Percentiles rank a stretch among this genome's conserved stretches.
Conservation (phyloP, 1,140 invertebrate genomes). For the Pissodes strobi region DNA sequence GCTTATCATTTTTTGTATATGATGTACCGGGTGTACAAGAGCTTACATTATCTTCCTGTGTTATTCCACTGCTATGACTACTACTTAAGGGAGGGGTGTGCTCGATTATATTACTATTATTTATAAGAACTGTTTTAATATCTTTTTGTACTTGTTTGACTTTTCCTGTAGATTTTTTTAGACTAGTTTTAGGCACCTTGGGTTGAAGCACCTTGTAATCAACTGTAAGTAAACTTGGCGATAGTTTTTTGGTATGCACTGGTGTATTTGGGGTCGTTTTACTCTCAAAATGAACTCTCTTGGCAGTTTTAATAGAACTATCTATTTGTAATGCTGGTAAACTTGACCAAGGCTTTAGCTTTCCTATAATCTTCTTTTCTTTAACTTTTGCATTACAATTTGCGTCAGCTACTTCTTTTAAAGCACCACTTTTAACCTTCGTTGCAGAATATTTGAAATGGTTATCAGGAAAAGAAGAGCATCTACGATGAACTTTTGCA, state of each 20-base stretch:
- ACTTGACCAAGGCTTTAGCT: slow-evolving; percentile 53
- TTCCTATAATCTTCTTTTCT: slow-evolving; percentile 33
- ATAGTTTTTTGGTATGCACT: slow-evolving; percentile 45
- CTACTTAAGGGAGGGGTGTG: slow-evolving; percentile 46
- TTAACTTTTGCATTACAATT: slow-evolving; percentile 4
- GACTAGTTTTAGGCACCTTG: slow-evolving; percentile 28
- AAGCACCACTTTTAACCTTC: slow-evolving; percentile 20
- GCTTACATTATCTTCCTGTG: slow-evolving; percentile 3
- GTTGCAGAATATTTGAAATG: slow-evolving; percentile 42
- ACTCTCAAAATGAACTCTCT: slow-evolving; percentile 33
- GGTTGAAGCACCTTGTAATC: slow-evolving; percentile 39
- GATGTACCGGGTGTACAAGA: slow-evolving; percentile 3
- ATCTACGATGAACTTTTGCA: slow-evolving; percentile 55
- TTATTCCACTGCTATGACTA: slow-evolving; percentile 37
- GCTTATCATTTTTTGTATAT: slow-evolving; percentile 9
- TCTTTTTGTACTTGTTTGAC: slow-evolving; percentile 33
- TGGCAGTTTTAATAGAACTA: slow-evolving; percentile 24
- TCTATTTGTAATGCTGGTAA: slow-evolving; percentile 46
- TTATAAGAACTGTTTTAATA: slow-evolving; percentile 48
- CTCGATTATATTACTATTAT: slow-evolving; percentile 52
- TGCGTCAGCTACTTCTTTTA: slow-evolving; percentile 12
- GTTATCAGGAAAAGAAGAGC: slow-evolving; percentile 57
- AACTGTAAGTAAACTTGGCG: slow-evolving; percentile 48
- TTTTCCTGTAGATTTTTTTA: slow-evolving; percentile 37
- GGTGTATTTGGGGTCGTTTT: slow-evolving; percentile 51